Evolutionary conservation across 2,797 vertebrate species (phyloP).

Genomic region (Pantherophis vulpinus): DNA sequence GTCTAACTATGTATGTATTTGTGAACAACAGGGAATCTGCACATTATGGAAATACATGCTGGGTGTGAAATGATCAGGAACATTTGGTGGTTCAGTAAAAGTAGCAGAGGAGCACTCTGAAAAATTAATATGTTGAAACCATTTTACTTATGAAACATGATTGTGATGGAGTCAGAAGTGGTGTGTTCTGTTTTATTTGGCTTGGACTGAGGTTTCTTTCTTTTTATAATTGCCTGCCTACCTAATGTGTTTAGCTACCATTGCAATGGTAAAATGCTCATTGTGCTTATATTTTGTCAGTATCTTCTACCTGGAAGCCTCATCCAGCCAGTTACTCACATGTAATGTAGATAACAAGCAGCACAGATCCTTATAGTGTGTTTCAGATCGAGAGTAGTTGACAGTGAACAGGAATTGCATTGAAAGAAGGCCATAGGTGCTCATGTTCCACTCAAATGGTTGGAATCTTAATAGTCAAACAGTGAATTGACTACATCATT

Average conservation of each 20-base stretch:
- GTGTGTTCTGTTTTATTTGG: not conserved
- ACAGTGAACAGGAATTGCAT: not conserved
- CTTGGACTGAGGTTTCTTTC: not conserved
- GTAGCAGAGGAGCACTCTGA: conserved; percentile 36
- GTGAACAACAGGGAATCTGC: conserved; percentile 37
- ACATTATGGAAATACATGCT: conserved; percentile 27
- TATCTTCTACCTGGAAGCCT: not conserved
- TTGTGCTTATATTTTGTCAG: not conserved
- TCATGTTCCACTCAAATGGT: not conserved
- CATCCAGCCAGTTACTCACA: not conserved
- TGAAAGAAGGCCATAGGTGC: not conserved
- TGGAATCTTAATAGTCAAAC: not conserved
- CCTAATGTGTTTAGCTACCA: not conserved
- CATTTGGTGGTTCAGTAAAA: conserved; percentile 34
- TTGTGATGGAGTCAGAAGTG: conserved; percentile 19
- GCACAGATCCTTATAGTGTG: not conserved
- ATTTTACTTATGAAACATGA: conserved; percentile 34
- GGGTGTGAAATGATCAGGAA: conserved; percentile 40
- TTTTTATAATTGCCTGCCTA: not conserved
- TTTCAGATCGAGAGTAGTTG: not conserved
- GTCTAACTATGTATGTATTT: conserved; percentile 32
- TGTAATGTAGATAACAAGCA: not conserved
- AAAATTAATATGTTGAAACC: conserved; percentile 45
- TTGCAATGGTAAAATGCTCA: not conserved
- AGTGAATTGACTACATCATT: not conserved